Evolutionary conservation across 2,888 invertebrate genomes (phyloP).

Genomic region (Drosophila atroscutellata): DNA sequence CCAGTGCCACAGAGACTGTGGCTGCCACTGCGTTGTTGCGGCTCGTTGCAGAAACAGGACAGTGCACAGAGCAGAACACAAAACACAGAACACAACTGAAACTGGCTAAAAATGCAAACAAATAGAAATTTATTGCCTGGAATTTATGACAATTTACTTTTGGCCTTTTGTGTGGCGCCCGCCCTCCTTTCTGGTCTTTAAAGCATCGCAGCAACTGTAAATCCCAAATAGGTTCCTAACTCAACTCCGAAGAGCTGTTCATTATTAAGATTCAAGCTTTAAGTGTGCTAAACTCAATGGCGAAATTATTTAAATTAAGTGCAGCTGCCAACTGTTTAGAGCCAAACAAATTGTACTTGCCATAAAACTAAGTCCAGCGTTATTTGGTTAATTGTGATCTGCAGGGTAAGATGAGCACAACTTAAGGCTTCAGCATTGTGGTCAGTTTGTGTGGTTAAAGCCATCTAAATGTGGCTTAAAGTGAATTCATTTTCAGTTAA

Average conservation of each 20-base stretch:
- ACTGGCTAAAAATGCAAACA: constrained; percentile 69
- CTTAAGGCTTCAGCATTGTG: background rate
- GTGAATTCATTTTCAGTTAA: background rate
- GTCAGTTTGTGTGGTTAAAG: background rate
- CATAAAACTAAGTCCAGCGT: background rate
- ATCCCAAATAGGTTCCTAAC: constrained; percentile 13
- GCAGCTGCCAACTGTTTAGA: background rate
- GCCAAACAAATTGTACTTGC: background rate
- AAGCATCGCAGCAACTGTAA: constrained; percentile 1
- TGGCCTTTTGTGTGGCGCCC: constrained; percentile 31
- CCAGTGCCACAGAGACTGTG: constrained; percentile 13
- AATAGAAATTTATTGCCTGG: constrained; percentile 83
- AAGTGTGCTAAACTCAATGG: background rate
- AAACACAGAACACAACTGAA: constrained; percentile 21
- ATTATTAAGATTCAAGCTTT: constrained; percentile 3
- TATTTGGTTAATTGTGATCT: background rate
- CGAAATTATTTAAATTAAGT: background rate
- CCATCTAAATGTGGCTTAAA: background rate
- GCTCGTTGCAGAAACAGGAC: constrained; percentile 25
- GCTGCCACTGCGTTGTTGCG: constrained; percentile 26
- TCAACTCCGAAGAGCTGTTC: background rate
- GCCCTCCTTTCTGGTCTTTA: constrained; percentile 9
- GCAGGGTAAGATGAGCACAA: background rate
- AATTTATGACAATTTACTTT: constrained; percentile 81
- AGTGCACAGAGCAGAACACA: constrained; percentile 6